These are phyloP conservation scores for Cyprinodon tularosa DNA, from an alignment of 2,113 vertebrate species.

Conservation along the genomic window DNA sequence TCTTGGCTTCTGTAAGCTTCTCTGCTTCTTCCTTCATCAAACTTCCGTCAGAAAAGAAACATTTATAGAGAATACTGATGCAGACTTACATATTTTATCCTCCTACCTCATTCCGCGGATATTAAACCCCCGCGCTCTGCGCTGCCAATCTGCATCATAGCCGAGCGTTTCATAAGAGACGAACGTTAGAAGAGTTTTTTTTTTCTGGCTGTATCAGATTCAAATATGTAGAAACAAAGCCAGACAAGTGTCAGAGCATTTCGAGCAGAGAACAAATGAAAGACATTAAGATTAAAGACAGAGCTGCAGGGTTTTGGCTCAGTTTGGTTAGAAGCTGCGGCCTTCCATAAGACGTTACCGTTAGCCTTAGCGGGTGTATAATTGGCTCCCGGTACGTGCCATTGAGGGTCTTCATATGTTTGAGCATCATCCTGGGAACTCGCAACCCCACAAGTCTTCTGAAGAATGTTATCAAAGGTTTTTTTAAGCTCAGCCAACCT, in stretches of 20 bases:
- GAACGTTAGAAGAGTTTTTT: neutral
- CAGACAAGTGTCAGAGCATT: neutral
- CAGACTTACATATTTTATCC: conserved; percentile 21
- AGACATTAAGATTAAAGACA: neutral
- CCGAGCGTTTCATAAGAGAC: neutral
- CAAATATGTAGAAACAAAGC: conserved; percentile 3
- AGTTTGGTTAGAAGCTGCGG: too few species aligned
- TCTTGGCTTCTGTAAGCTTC: neutral
- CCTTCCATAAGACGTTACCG: neutral
- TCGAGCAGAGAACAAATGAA: neutral
- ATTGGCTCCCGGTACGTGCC: too few species aligned
- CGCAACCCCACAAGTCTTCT: too few species aligned
- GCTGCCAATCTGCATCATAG: conserved; percentile 21
- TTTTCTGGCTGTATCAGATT: neutral
- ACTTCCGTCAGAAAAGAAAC: neutral
- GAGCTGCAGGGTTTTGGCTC: neutral
- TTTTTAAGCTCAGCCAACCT: neutral
- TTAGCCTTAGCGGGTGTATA: neutral
- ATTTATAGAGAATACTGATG: conserved; percentile 14
- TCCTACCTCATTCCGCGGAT: conserved; percentile 42
- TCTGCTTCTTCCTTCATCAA: neutral
- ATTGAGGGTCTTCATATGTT: too few species aligned
- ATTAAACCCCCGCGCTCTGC: conserved; percentile 27
- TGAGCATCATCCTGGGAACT: too few species aligned
- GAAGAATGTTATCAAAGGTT: too few species aligned